phyloP scores from a whole-genome alignment of 2,113 vertebrate genomes.

The Nothobranchius furzeri region DNA sequence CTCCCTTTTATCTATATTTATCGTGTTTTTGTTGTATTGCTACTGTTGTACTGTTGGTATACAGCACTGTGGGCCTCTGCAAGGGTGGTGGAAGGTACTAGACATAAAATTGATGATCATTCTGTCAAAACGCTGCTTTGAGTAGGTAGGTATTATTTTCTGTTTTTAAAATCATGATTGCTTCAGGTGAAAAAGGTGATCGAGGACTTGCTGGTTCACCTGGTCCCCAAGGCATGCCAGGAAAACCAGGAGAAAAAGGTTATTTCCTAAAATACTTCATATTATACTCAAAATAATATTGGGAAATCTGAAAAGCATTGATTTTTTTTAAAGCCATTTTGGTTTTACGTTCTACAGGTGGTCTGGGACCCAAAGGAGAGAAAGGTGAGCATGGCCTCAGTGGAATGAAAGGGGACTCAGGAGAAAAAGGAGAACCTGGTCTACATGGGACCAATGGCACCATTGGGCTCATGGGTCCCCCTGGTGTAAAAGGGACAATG shows the following conservation, averaged over 20 bases:
- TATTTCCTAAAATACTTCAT: no score
- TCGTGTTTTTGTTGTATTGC: no score
- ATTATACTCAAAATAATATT: no score
- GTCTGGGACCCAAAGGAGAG: constrained; percentile 84
- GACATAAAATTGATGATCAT: no score
- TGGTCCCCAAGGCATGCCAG: constrained; percentile 84
- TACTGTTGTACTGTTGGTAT: no score
- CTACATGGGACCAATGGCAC: constrained; percentile 87
- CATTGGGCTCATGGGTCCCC: constrained; percentile 70
- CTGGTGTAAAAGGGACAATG: constrained; percentile 78
- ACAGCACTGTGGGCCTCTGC: no score
- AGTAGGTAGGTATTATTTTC: constrained; percentile 11
- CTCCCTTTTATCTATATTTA: no score
- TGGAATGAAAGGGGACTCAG: constrained; percentile 89
- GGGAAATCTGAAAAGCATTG: neutral
- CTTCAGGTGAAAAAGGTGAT: constrained; percentile 87
- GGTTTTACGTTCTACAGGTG: constrained; percentile 75
- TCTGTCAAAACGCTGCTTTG: neutral
- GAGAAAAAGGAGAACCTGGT: constrained; percentile 84
- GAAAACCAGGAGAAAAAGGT: constrained; percentile 90
- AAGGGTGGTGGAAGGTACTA: no score
- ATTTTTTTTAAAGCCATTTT: constrained; percentile 3
- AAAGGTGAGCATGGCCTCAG: constrained; percentile 82
- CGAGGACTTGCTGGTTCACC: constrained; percentile 81
- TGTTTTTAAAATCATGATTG: constrained; percentile 19